Base-by-base conservation (phyloP, 2,113 vertebrate species). In the Anarrhichthys ocellatus region DNA sequence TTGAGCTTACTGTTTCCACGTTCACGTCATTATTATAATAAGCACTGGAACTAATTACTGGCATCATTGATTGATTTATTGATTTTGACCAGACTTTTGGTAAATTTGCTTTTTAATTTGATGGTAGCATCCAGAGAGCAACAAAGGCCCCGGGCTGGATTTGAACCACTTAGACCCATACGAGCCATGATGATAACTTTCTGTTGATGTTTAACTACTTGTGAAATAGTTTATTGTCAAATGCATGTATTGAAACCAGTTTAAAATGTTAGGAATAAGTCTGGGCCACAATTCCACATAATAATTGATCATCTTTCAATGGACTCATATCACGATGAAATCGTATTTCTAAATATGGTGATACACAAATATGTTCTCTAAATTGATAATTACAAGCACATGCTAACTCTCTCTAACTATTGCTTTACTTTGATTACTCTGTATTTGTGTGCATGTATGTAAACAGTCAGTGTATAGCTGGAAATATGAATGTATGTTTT, bases 1-100 rank as follows among this genome's bases (percentile, higher is more conserved):
- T n/a, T 67, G 1, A 32, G 11, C 10, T 81, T 38, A 58, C 74
- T 83, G 24, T 73, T 44, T 78, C 38, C 9, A 54, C 44, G 15
- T 62, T 80, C 22, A 44, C 68, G 24, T 46, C 18, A 17, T 46
- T 66, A 40, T 24, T 22, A 75, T 58, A 82, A 68, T 24, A 42
- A 68, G 10, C 15, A 59, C 3, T 64, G 32, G 5, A 78, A 9
- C n/a, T 27, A 42, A 38, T 56, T 67, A 44, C 8, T 64, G 7
- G 34, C 34, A 42, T 27, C 15, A 4, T 44, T 66, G 9, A 65
- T 15, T 24, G 44, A 54, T 40, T 3, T 27, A 17, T 59, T 58
- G n/a, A 15, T 61, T 29, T 36, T 6, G 36, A 56, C 6, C 3
- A 40, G 40, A 4, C 65, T 71, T 61, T 24, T 1, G 0, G 0